These are phyloP conservation scores for Zoanthus sociatus DNA, from an alignment of 92 coral and sea anemone species.

Conservation along the genomic window DNA sequence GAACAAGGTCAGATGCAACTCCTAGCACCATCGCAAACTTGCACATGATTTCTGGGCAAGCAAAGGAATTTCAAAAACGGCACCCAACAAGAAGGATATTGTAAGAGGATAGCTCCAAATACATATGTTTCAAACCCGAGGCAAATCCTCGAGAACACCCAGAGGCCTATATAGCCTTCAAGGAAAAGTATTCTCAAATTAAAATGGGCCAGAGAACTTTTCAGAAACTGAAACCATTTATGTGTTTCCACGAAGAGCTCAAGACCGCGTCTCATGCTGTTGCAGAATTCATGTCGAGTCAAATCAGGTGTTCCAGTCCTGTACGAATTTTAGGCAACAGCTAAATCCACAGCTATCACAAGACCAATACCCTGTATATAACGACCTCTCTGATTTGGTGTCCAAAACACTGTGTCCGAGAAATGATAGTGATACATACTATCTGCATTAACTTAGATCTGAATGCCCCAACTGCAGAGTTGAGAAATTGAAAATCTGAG, in stretches of 20 bases:
- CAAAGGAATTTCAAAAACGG: slow-evolving; percentile 26
- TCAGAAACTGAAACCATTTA: slow-evolving; percentile 26
- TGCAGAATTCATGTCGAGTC: slow-evolving; percentile 12
- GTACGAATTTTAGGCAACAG: slow-evolving; percentile 24
- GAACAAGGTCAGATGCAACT: slow-evolving; percentile 6
- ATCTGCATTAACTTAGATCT: slow-evolving; percentile 18
- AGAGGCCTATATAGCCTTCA: slow-evolving; percentile 19
- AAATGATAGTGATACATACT: slow-evolving; percentile 27
- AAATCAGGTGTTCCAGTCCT: slow-evolving; percentile 16
- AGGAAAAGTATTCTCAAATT: slow-evolving; percentile 37
- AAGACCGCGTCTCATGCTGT: slow-evolving; percentile 31
- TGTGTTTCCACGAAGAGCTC: neutral
- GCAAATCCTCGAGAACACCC: slow-evolving; percentile 31
- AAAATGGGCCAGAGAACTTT: slow-evolving; percentile 27
- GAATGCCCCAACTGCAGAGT: slow-evolving; percentile 25
- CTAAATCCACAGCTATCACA: slow-evolving; percentile 32
- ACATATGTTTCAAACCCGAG: slow-evolving; percentile 6
- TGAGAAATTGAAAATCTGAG: slow-evolving; percentile 21
- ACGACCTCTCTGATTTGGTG: neutral
- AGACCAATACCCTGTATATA: slow-evolving; percentile 19
- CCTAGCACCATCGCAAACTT: slow-evolving; percentile 1
- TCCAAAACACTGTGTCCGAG: slow-evolving; percentile 24
- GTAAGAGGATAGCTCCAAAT: slow-evolving; percentile 35
- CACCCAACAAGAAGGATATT: slow-evolving; percentile 28
- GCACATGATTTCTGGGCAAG: no score